Evolutionary conservation across 1,140 invertebrate species (phyloP).

Genomic region (Halesus radiatus): DNA sequence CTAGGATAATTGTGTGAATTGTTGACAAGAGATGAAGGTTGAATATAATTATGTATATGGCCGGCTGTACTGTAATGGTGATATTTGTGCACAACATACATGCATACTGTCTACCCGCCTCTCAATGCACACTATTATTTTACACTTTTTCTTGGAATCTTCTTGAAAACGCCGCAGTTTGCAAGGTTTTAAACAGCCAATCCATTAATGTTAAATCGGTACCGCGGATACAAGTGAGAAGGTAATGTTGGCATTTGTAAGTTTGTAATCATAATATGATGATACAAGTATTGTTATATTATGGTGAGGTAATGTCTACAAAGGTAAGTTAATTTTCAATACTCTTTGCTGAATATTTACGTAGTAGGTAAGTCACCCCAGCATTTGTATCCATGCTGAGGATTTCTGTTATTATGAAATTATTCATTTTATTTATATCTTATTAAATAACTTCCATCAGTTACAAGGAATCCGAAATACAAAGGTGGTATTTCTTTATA

Average conservation of each 20-base stretch:
- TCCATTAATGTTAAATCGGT: too few species aligned
- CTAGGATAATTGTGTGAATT: constrained; percentile 22
- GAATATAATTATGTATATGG: constrained; percentile 38
- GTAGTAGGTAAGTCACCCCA: constrained; percentile 6
- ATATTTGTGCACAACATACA: constrained; percentile 33
- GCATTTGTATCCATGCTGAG: constrained; percentile 37
- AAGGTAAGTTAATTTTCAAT: constrained; percentile 30
- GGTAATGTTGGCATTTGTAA: constrained; percentile 22
- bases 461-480: too few species aligned
- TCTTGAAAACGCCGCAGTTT: too few species aligned
- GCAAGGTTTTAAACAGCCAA: too few species aligned
- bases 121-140: constrained; percentile 23
- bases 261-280: background rate
- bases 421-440: too few species aligned
- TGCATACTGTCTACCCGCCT: constrained; percentile 35
- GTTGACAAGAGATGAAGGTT: constrained; percentile 28
- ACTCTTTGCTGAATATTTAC: background rate
- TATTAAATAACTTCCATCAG: too few species aligned
- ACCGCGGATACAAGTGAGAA: background rate
- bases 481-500: too few species aligned
- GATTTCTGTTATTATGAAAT: background rate
- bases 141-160: background rate
- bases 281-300: background rate
- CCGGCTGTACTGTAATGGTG: constrained; percentile 10
- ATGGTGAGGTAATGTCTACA: constrained; percentile 26